A percentile compares a stretch with the other conserved stretches of the same genome.
phyloP scores from a whole-genome alignment of 2,797 vertebrate species.

The Sciurus vulgaris region DNA sequence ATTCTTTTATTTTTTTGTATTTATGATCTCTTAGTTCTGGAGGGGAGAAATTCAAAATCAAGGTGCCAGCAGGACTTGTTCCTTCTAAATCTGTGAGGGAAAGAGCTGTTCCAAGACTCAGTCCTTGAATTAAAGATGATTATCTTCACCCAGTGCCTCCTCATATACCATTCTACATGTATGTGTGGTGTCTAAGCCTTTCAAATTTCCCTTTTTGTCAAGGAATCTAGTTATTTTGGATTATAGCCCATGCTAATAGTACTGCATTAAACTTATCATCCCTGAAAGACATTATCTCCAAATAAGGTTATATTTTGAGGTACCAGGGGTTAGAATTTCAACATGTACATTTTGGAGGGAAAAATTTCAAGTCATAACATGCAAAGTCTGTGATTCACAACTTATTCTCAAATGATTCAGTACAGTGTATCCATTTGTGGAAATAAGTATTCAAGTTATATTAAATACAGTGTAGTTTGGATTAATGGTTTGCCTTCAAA shows the following conservation, averaged over 20 bases:
- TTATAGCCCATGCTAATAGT: neutral
- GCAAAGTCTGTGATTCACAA: neutral
- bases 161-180: neutral
- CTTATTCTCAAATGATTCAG: neutral
- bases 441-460: neutral
- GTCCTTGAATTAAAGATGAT: neutral
- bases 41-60: neutral
- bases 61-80: neutral
- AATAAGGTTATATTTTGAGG: neutral
- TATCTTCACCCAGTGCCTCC: neutral
- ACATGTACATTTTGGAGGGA: neutral
- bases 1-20: neutral
- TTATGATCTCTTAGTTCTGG: neutral
- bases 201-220: neutral
- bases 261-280: neutral
- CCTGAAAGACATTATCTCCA: neutral
- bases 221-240: too few relatives aligned
- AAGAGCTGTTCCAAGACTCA: neutral
- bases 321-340: neutral
- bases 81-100: neutral
- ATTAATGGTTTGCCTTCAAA: neutral
- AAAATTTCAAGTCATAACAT: neutral
- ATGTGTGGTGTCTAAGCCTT: neutral
- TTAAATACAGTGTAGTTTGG: neutral
- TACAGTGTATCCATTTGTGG: neutral